Evolutionary conservation across 1,140 invertebrate species (phyloP).

Genomic region (Drosophila obscura): DNA sequence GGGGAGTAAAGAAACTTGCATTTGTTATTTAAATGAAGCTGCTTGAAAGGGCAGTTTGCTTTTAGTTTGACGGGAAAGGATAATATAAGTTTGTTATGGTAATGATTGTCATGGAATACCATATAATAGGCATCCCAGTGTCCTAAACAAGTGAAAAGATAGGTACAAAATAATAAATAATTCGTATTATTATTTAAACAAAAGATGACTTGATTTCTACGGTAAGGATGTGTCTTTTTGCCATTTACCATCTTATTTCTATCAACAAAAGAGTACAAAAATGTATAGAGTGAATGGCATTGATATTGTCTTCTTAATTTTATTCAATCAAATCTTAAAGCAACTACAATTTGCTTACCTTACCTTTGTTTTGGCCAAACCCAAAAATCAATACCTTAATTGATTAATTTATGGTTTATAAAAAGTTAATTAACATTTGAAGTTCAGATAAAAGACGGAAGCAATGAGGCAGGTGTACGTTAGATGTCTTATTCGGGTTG

Average conservation of each 20-base stretch:
- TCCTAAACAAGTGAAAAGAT: no score
- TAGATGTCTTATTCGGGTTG: constrained; percentile 11
- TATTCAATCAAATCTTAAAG: constrained; percentile 2
- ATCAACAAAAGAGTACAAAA: no score
- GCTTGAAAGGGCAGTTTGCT: constrained; percentile 18
- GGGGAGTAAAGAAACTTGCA: constrained; percentile 2
- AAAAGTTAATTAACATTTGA: constrained; percentile 40
- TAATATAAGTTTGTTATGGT: constrained; percentile 30
- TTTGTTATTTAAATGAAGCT: constrained; percentile 47
- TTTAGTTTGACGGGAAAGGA: constrained; percentile 27
- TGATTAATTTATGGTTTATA: constrained; percentile 20
- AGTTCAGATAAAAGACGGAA: constrained; percentile 13
- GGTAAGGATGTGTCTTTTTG: no score
- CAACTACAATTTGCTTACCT: not conserved
- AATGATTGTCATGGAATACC: constrained; percentile 1
- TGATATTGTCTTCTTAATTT: constrained; percentile 8
- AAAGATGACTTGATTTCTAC: no score
- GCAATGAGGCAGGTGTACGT: constrained; percentile 15
- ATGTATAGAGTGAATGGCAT: constrained; percentile 1
- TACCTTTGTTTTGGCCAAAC: constrained; percentile 24
- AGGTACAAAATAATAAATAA: no score
- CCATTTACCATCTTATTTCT: no score
- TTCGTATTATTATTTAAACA: no score
- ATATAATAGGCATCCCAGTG: no score
- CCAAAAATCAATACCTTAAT: constrained; percentile 28